phyloP scores from a whole-genome alignment of 2,113 vertebrate species.

The Chloroceryle aenea region DNA sequence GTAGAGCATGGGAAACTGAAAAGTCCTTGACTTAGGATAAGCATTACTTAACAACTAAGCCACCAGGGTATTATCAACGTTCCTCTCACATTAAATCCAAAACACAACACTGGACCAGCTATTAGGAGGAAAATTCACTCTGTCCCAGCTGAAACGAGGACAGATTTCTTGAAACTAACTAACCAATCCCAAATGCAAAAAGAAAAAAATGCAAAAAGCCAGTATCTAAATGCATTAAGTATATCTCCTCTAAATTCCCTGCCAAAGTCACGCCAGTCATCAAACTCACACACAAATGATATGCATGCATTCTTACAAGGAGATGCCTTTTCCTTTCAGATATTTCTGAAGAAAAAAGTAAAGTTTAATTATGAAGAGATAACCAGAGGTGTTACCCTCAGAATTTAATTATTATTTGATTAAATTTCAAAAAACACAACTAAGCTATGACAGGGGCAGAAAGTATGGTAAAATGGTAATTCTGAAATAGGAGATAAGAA shows the following conservation, averaged over 20 bases:
- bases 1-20: not conserved
- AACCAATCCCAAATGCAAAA: not conserved
- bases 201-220: not conserved
- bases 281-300: slow-evolving; percentile 15
- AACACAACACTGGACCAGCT: not conserved
- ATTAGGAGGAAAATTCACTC: not conserved
- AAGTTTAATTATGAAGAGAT: slow-evolving; percentile 78
- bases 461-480: slow-evolving; percentile 74
- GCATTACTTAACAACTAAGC: not conserved
- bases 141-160: not conserved
- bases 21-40: not conserved
- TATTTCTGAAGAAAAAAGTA: slow-evolving; percentile 55
- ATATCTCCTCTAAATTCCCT: not conserved
- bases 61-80: not conserved
- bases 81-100: not conserved
- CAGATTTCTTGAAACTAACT: not conserved
- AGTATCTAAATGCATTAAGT: not conserved
- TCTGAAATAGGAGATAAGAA: slow-evolving; percentile 69
- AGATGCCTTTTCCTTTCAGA: slow-evolving; percentile 43
- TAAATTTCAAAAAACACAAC: slow-evolving; percentile 73
- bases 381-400: slow-evolving; percentile 72
- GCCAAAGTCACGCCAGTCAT: slow-evolving; percentile 56
- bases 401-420: slow-evolving; percentile 82
- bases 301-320: slow-evolving; percentile 35
- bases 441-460: slow-evolving; percentile 61